Percentiles rank a stretch among this genome's conserved stretches.
These are phyloP conservation scores for Cosmia trapezina DNA, from an alignment of 2,888 invertebrate genomes.

Conservation along the genomic window DNA sequence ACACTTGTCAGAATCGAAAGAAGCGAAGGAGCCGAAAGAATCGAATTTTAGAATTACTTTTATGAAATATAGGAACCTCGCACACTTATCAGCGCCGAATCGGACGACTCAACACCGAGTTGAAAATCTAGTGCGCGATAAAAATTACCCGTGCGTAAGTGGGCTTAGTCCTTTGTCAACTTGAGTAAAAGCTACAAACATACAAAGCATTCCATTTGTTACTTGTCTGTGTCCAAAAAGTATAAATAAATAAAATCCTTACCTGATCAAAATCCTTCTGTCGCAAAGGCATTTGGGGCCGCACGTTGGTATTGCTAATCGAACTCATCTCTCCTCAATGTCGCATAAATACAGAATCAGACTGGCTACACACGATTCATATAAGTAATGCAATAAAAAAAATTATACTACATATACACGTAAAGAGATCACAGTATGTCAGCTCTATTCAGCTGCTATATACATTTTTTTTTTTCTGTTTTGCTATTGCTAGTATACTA, in stretches of 20 bases:
- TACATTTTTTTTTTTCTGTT: conserved; percentile 77
- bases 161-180: background rate
- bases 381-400: conserved; percentile 64
- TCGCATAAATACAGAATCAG: conserved; percentile 64
- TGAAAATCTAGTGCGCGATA: too few relatives aligned
- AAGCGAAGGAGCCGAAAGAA: too few relatives aligned
- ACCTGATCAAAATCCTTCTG: conserved; percentile 95
- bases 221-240: conserved; percentile 6
- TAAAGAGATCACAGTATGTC: conserved; percentile 80
- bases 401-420: conserved; percentile 75
- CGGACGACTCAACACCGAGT: too few relatives aligned
- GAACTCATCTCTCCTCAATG: conserved; percentile 76
- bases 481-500: conserved; percentile 69
- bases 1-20: too few relatives aligned
- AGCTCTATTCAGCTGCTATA: conserved; percentile 58
- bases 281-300: conserved; percentile 91
- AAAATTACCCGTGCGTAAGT: too few relatives aligned
- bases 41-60: too few relatives aligned
- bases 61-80: too few relatives aligned
- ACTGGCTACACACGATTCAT: conserved; percentile 54
- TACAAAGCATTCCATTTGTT: conserved; percentile 23
- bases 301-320: conserved; percentile 71
- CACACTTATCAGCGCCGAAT: too few relatives aligned
- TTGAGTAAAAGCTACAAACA: background rate
- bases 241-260: conserved; percentile 59